Conservation (phyloP, 2,113 vertebrate species). For the Neopipo cinnamomea region DNA sequence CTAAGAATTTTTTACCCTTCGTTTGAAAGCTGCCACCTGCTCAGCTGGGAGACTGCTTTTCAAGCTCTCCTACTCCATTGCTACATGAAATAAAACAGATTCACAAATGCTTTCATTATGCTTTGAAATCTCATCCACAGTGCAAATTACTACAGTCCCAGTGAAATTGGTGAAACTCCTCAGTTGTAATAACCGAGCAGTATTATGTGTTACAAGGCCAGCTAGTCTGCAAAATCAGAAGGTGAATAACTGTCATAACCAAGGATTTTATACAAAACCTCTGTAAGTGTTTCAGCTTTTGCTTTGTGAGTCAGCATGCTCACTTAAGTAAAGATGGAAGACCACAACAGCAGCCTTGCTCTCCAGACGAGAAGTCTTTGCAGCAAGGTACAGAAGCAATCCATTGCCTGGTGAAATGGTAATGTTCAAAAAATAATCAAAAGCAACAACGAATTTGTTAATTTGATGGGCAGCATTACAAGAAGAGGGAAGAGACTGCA, state of each 20-base stretch:
- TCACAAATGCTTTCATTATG: background rate
- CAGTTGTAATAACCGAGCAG: background rate
- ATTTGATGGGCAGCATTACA: background rate
- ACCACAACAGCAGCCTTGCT: background rate
- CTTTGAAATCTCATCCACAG: slow-evolving; percentile 30
- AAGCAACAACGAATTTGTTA: background rate
- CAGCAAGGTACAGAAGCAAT: background rate
- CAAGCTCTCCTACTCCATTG: background rate
- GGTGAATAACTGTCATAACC: background rate
- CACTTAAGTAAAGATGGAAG: background rate
- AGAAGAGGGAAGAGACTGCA: background rate
- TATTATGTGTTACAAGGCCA: background rate
- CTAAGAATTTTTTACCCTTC: background rate
- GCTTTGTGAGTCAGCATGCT: background rate
- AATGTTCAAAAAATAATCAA: background rate
- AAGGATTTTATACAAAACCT: background rate
- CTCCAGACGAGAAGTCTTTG: background rate
- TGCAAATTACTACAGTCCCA: background rate
- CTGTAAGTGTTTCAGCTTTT: background rate
- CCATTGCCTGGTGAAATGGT: background rate
- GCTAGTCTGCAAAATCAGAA: background rate
- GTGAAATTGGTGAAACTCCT: rapidly evolving
- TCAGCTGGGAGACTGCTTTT: background rate
- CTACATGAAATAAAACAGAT: background rate
- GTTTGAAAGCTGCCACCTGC: slow-evolving; percentile 18